Conservation (phyloP, 2,888 invertebrate genomes). For the Perithous albicinctus region DNA sequence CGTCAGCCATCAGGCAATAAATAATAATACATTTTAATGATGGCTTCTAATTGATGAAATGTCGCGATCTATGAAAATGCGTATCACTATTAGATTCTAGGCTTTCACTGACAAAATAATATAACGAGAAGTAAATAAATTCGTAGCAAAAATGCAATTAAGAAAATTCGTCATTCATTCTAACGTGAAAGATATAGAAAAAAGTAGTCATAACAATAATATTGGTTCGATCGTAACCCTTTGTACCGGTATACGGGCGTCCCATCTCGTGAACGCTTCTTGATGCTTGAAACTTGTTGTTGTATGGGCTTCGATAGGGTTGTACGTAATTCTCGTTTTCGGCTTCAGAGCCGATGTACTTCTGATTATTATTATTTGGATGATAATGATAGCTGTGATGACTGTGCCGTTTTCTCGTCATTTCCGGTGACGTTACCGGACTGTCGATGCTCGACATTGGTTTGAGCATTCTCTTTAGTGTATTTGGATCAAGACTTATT, state of each 20-base stretch:
- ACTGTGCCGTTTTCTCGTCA: constrained; percentile 92
- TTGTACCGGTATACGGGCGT: constrained; percentile 84
- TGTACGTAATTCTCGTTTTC: constrained; percentile 84
- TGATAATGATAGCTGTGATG: constrained; percentile 86
- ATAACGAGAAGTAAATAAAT: constrained; percentile 1
- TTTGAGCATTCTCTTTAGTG: constrained; percentile 96
- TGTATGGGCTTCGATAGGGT: constrained; percentile 80
- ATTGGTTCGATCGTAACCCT: constrained; percentile 67
- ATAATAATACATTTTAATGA: not conserved
- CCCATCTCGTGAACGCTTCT: constrained; percentile 91
- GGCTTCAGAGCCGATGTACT: constrained; percentile 85
- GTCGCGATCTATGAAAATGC: not conserved
- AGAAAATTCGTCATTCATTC: not conserved
- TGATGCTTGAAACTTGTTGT: constrained; percentile 82
- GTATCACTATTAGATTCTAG: not conserved
- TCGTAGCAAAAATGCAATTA: not conserved
- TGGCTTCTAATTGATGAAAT: not conserved
- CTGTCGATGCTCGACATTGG: constrained; percentile 96
- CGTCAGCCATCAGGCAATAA: not conserved
- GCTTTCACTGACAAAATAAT: not conserved
- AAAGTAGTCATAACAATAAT: constrained; percentile 22
- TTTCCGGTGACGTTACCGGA: constrained; percentile 96
- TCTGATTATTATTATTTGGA: constrained; percentile 86
- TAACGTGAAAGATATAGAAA: not conserved
- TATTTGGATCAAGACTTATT: constrained; percentile 91